Conservation (phyloP, 2,888 invertebrate species). For the Epinotia ramella region DNA sequence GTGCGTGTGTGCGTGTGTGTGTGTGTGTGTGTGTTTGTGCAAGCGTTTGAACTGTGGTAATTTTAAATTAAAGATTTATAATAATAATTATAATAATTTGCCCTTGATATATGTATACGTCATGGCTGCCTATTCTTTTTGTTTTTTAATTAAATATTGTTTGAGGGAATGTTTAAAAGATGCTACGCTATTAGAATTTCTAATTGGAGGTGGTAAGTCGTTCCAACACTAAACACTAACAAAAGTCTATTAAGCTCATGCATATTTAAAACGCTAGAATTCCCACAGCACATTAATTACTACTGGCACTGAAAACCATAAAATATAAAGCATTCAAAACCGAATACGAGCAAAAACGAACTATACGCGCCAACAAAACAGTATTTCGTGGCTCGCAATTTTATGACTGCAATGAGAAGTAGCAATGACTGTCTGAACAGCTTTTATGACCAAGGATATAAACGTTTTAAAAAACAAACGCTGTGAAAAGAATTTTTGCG, state of each 20-base stretch:
- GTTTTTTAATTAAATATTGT: too few species aligned
- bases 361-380: background rate
- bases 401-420: slow-evolving; percentile 19
- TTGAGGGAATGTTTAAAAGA: too few species aligned
- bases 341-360: slow-evolving; percentile 1
- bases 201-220: too few species aligned
- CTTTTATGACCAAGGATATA: slow-evolving; percentile 21
- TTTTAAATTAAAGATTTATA: too few species aligned
- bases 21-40: too few species aligned
- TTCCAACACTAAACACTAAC: too few species aligned
- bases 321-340: background rate
- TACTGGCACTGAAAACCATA: background rate
- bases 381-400: slow-evolving; percentile 18
- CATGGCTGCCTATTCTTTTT: too few species aligned
- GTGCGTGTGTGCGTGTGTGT: too few species aligned
- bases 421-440: slow-evolving; percentile 12
- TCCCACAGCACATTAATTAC: background rate
- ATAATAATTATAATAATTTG: too few species aligned
- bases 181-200: too few species aligned
- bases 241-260: background rate
- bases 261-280: background rate
- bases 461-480: slow-evolving; percentile 21
- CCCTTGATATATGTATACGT: too few species aligned
- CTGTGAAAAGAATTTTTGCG: background rate
- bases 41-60: too few species aligned